phyloP scores from a whole-genome alignment of 2,797 vertebrate species.

The Silurus aristotelis region DNA sequence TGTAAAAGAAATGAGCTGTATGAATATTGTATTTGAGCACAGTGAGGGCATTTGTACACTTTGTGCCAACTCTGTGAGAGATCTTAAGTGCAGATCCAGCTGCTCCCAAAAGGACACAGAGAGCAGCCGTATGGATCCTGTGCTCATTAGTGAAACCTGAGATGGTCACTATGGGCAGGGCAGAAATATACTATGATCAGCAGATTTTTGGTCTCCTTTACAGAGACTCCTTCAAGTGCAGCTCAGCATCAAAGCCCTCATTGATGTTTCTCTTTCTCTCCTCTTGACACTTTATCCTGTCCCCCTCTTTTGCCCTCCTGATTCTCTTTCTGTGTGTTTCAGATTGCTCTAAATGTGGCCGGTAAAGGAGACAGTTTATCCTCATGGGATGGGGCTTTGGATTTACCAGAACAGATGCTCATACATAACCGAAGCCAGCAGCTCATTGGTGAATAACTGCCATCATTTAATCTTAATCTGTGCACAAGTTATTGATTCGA shows the following conservation, averaged over 20 bases:
- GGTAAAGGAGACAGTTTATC: conserved; percentile 96
- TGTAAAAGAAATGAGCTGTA: neutral
- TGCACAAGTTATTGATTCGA: neutral
- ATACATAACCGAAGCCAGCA: conserved; percentile 90
- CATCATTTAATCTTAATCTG: neutral
- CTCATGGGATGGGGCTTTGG: conserved; percentile 92
- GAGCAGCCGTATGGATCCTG: conserved; percentile 44
- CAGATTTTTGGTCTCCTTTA: conserved; percentile 22
- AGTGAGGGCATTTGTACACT: neutral
- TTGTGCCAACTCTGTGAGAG: conserved; percentile 10
- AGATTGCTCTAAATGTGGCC: conserved; percentile 95
- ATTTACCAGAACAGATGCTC: conserved; percentile 88
- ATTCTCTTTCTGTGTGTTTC: conserved; percentile 46
- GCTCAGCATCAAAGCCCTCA: neutral
- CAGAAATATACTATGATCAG: neutral
- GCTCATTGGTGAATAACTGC: conserved; percentile 83
- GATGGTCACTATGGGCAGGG: neutral
- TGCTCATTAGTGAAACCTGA: conserved; percentile 49
- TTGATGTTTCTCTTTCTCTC: neutral
- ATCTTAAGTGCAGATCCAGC: conserved; percentile 19
- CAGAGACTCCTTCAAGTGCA: neutral
- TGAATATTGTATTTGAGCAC: neutral
- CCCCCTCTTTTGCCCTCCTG: neutral
- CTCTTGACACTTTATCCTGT: neutral
- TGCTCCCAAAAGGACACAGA: conserved; percentile 36